Base-by-base conservation (phyloP, 1,140 invertebrate species). In the Diachasma alloeum region DNA sequence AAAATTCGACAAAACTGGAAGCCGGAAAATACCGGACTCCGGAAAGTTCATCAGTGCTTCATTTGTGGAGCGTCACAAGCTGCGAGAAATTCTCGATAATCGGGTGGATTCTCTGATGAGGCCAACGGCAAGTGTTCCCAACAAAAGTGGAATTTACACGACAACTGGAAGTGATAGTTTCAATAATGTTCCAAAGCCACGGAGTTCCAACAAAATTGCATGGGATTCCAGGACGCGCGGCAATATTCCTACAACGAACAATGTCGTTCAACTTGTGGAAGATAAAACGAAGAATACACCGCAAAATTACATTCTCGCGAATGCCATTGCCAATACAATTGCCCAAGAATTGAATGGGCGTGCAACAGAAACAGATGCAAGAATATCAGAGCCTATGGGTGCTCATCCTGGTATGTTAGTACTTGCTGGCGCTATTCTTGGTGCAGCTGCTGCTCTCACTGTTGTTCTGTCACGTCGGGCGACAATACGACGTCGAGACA, bases 381-480 rank as follows among this genome's bases (percentile, higher is more conserved):
- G 84, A 31, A 63, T 86, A 1, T 22, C 15, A 11, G 39, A 81
- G 83, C 42, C 72, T 82, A 8, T 81, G 82, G 11, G 85, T 5
- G 81, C 88, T 10, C 90, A 91, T 85, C 91, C 91, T 0, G 91
- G 91, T 11, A 90, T 91, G 89, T 73, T 91, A 69, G 83, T 91
- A 11, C 81, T 91, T 22, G 70, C 70, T 72, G 68, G 75, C 46
- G 69, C 75, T 13, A 19, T 79, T 4, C 85, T 86, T 3, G 87
- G 90, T 76, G 78, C 88, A 81, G 86, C 82, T 0, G 82, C 90
- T 76, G 85, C 90, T 77, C 81, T 87, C 78, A 88, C 88, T 76
- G 86, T 90, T 78, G 87, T 91, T 78, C 74, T 87, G 5, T 87
- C 87, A 9, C 82, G 87, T 68, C 84, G 86, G 2, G 86, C 85